Percentiles rank a stretch among this genome's conserved stretches.
Evolutionary conservation across 92 coral and sea anemone genomes (phyloP).

Genomic region (Epizoanthus ramosus): DNA sequence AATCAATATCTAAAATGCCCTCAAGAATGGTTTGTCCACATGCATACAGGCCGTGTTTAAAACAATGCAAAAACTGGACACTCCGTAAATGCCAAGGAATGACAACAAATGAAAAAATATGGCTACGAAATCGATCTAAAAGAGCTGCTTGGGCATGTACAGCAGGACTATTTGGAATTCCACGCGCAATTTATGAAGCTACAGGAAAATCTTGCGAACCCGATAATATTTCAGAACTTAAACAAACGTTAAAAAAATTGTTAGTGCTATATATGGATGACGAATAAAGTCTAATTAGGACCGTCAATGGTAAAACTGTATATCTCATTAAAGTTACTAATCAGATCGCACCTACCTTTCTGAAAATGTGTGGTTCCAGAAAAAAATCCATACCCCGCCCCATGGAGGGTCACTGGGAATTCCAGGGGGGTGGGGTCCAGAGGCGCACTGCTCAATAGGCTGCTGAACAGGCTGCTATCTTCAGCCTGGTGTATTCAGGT

Average conservation of each 20-base stretch:
- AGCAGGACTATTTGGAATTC: not conserved
- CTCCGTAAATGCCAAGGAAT: constrained; percentile 15
- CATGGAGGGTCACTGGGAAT: no score
- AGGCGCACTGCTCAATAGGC: no score
- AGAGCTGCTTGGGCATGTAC: constrained; percentile 39
- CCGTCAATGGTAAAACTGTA: constrained; percentile 17
- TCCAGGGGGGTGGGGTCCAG: no score
- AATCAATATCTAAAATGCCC: constrained; percentile 10
- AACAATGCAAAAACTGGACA: constrained; percentile 47
- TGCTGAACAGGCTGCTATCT: no score
- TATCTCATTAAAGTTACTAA: constrained; percentile 31
- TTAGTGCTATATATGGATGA: not conserved
- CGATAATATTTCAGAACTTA: constrained; percentile 1
- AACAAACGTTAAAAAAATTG: not conserved
- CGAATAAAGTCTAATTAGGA: constrained; percentile 9
- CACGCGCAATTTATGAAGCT: not conserved
- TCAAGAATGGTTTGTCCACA: constrained; percentile 49
- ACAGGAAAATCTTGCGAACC: constrained; percentile 6
- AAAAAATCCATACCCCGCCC: no score
- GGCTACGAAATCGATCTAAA: constrained; percentile 1
- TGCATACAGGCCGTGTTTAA: constrained; percentile 5
- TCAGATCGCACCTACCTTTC: constrained; percentile 19
- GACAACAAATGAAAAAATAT: constrained; percentile 40
- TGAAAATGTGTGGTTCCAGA: not conserved
- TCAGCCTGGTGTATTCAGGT: no score